A percentile compares a stretch with the other conserved stretches of the same genome.
Evolutionary conservation across 2,113 vertebrate species (phyloP).

Genomic region (Amazona vittata): DNA sequence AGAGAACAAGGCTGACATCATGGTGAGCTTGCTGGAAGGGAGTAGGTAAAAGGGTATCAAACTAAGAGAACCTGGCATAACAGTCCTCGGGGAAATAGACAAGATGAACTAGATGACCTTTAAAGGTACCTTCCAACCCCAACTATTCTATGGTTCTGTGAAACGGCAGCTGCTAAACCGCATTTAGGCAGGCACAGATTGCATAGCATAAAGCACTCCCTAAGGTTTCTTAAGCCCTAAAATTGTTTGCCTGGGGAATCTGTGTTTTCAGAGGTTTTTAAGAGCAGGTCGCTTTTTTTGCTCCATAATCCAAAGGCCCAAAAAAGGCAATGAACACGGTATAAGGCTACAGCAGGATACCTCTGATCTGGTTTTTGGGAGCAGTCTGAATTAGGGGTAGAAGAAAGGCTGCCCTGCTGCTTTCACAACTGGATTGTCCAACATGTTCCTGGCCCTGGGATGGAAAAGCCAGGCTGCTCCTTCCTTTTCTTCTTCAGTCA

Average conservation of each 20-base stretch:
- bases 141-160: background rate
- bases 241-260: background rate
- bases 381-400: background rate
- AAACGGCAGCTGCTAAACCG: background rate
- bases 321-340: background rate
- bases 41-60: background rate
- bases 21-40: background rate
- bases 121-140: background rate
- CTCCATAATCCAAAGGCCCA: background rate
- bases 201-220: background rate
- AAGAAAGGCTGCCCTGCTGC: background rate
- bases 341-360: background rate
- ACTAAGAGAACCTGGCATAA: background rate
- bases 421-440: rapidly evolving
- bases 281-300: background rate
- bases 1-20: background rate
- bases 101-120: background rate
- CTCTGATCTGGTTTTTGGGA: background rate
- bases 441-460: background rate
- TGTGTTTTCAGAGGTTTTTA: background rate
- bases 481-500: background rate
- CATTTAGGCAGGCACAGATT: background rate
- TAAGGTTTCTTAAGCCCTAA: background rate
- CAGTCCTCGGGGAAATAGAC: background rate
- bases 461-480: background rate